phyloP scores from a whole-genome alignment of 2,113 vertebrate species.

The Anoplopoma fimbria region DNA sequence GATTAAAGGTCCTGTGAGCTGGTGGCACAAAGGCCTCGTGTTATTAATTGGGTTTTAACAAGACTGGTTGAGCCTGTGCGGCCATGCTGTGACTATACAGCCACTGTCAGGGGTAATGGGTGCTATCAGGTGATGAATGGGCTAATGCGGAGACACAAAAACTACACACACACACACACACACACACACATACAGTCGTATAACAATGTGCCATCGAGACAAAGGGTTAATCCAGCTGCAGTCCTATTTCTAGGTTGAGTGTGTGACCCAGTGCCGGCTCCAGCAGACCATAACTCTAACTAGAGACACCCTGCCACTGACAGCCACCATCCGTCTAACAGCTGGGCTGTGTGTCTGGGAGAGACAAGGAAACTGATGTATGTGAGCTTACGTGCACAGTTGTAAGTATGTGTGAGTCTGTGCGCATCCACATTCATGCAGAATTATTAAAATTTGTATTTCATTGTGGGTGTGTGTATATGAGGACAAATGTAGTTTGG shows the following conservation, averaged over 20 bases:
- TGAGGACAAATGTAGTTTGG: not conserved
- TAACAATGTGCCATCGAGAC: constrained; percentile 45
- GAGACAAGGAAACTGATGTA: constrained; percentile 14
- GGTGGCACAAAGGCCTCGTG: constrained; percentile 47
- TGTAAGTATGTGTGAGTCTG: constrained; percentile 3
- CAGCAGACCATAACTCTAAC: constrained; percentile 65
- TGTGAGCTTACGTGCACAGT: not conserved
- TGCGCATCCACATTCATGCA: constrained; percentile 6
- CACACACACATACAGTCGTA: constrained; percentile 17
- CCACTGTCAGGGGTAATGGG: constrained; percentile 64
- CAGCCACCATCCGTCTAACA: constrained; percentile 67
- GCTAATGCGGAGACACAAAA: constrained; percentile 42
- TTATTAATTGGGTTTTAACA: constrained; percentile 78
- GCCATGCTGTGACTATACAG: constrained; percentile 55
- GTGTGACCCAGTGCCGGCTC: constrained; percentile 58
- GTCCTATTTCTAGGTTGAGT: constrained; percentile 51
- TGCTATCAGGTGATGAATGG: constrained; percentile 75
- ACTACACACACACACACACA: constrained; percentile 22
- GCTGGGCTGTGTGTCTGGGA: constrained; percentile 26
- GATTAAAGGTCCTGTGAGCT: constrained; percentile 73
- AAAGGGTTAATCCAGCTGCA: constrained; percentile 66
- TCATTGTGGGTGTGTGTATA: not conserved
- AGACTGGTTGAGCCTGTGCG: constrained; percentile 41
- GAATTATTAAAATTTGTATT: constrained; percentile 2
- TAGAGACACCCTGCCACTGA: constrained; percentile 47